Evolutionary conservation across 2,797 vertebrate genomes (phyloP).

Genomic region (Chloroceryle amazona): DNA sequence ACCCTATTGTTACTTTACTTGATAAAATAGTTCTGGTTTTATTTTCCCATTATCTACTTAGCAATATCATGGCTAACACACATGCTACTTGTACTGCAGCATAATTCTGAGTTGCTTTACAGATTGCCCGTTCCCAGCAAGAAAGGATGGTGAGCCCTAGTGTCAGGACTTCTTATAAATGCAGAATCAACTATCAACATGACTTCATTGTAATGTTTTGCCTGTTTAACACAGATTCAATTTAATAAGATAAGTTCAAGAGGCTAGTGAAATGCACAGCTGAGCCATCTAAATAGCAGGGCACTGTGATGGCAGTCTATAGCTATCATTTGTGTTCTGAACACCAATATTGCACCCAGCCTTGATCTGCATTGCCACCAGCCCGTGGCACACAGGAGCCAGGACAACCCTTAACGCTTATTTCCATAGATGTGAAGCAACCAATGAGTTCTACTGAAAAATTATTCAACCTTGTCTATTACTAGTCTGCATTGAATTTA

Average conservation of each 20-base stretch:
- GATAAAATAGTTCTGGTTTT: not conserved
- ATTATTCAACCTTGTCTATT: not conserved
- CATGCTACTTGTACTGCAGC: not conserved
- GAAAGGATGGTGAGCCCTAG: not conserved
- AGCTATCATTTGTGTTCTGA: not conserved
- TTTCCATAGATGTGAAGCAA: not conserved
- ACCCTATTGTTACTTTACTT: not conserved
- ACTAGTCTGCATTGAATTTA: not conserved
- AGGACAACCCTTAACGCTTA: not conserved
- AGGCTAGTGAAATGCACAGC: not conserved
- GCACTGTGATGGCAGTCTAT: fast-evolving
- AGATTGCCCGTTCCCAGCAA: not conserved
- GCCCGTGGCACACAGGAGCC: not conserved
- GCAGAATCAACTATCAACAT: not conserved
- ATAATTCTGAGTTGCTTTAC: not conserved
- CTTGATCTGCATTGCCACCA: not conserved
- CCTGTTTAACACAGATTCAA: not conserved
- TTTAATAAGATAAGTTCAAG: not conserved
- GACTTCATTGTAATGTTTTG: not conserved
- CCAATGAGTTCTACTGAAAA: not conserved
- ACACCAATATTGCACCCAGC: fast-evolving
- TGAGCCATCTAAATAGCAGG: not conserved
- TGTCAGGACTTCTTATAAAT: not conserved
- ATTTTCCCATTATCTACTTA: not conserved
- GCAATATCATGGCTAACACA: not conserved